phyloP scores from a whole-genome alignment of 53 echinoderm and acorn worm genomes.

The Temnopleurus reevesii region DNA sequence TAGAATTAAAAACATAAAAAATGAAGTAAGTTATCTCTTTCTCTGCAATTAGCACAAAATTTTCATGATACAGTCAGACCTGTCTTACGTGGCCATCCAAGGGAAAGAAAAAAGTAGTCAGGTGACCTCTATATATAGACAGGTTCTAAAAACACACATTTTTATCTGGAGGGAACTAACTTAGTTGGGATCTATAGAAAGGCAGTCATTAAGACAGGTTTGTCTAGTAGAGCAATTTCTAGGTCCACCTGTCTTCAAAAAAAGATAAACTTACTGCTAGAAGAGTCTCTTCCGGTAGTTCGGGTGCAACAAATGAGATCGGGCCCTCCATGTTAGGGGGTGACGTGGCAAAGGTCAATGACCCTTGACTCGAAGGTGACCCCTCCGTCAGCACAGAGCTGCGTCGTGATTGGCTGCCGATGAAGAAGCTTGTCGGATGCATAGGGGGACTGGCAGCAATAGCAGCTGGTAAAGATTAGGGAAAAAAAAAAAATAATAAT shows the following conservation, averaged over 20 bases:
- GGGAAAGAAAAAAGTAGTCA: too few species aligned
- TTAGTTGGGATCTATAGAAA: too few species aligned
- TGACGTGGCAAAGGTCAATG: slow-evolving; percentile 89
- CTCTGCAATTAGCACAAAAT: too few species aligned
- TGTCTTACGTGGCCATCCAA: too few species aligned
- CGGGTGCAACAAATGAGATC: slow-evolving; percentile 95
- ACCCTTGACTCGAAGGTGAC: slow-evolving; percentile 92
- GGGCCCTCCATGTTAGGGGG: slow-evolving; percentile 99
- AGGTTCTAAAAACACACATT: too few species aligned
- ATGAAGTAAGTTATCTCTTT: too few species aligned
- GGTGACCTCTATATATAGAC: too few species aligned
- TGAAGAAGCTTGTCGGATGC: slow-evolving; percentile 70
- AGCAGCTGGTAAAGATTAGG: slow-evolving; percentile 5
- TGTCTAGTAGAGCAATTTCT: too few species aligned
- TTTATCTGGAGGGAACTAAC: too few species aligned
- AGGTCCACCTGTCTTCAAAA: too few species aligned
- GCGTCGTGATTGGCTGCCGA: slow-evolving; percentile 77
- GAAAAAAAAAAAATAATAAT: not conserved
- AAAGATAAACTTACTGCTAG: slow-evolving; percentile 80
- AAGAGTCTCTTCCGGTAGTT: slow-evolving; percentile 93
- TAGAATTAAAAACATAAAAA: slow-evolving; percentile 12
- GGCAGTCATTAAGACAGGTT: too few species aligned
- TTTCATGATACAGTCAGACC: too few species aligned
- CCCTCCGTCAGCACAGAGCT: slow-evolving; percentile 82
- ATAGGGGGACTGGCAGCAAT: slow-evolving; percentile 86